Evolutionary conservation across 2,113 vertebrate species (phyloP).

Genomic region (Clarias macrocephalus): DNA sequence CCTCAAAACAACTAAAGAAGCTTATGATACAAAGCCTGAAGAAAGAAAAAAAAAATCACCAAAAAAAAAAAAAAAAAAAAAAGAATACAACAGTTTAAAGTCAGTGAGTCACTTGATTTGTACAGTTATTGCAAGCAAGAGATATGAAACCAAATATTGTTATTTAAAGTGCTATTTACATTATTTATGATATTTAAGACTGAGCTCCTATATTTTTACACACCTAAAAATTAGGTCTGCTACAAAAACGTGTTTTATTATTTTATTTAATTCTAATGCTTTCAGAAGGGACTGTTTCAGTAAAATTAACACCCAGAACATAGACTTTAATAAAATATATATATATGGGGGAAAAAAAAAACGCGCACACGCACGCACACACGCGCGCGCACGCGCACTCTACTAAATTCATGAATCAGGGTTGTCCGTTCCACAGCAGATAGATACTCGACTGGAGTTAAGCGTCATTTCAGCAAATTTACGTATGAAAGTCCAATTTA

Average conservation of each 20-base stretch:
- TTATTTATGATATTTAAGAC: background rate
- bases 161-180: background rate
- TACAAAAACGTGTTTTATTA: background rate
- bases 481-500: background rate
- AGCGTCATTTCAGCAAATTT: background rate
- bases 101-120: background rate
- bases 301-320: background rate
- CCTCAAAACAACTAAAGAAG: background rate
- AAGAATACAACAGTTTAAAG: background rate
- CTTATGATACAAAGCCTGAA: background rate
- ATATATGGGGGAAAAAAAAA: background rate
- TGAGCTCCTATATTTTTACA: background rate
- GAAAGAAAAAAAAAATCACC: background rate
- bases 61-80: background rate
- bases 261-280: background rate
- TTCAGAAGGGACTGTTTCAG: background rate
- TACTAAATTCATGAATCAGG: background rate
- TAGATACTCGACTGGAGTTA: background rate
- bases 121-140: background rate
- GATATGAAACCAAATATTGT: background rate
- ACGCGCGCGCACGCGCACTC: no score
- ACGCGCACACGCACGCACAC: background rate
- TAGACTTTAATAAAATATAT: background rate
- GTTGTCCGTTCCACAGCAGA: constrained; percentile 27
- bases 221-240: background rate